Evolutionary conservation across 2,888 invertebrate genomes (phyloP).

Genomic region (Caenorhabditis parvicauda): DNA sequence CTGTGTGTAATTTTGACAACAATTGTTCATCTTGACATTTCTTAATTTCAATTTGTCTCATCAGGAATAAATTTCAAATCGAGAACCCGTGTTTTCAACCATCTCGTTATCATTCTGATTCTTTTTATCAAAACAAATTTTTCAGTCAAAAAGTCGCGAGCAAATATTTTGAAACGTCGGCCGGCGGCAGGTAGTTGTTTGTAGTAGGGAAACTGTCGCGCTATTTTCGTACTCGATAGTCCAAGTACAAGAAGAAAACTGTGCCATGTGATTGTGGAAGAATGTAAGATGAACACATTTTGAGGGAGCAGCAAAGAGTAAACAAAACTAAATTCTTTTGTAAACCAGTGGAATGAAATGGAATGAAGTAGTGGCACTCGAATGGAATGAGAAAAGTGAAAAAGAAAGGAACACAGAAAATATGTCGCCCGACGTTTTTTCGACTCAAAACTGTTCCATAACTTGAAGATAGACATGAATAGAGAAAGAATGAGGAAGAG

Average conservation of each 20-base stretch:
- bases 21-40: no score
- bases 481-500: neutral
- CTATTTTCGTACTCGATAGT: no score
- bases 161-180: neutral
- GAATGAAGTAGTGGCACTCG: neutral
- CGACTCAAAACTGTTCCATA: neutral
- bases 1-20: no score
- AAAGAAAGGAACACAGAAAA: neutral
- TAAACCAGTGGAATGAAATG: neutral
- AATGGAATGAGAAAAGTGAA: neutral
- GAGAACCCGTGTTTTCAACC: neutral
- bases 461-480: no score
- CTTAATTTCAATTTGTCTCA: neutral
- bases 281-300: neutral
- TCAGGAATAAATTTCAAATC: neutral
- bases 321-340: slow-evolving; percentile 1
- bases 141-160: neutral
- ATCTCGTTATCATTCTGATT: neutral
- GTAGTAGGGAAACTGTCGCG: no score
- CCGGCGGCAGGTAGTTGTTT: no score
- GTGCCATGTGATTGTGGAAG: no score
- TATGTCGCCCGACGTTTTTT: neutral
- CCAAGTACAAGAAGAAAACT: no score
- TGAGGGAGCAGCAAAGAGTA: neutral
- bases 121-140: neutral